phyloP scores from a whole-genome alignment of 2,113 vertebrate species.

The Alligator mississippiensis region DNA sequence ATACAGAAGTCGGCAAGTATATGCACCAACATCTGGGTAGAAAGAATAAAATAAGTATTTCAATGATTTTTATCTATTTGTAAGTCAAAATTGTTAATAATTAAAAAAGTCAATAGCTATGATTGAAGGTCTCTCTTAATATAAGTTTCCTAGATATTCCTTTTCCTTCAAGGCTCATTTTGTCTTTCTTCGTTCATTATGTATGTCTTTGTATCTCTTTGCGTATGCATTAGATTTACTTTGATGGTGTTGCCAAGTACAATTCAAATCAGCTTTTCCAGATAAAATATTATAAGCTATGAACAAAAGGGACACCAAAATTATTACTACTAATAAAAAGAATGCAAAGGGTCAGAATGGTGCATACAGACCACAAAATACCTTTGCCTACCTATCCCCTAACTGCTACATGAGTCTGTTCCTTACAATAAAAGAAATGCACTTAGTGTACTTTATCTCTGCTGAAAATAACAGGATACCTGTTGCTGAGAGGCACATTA shows the following conservation, averaged over 20 bases:
- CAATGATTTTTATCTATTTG: background rate
- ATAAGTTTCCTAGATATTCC: background rate
- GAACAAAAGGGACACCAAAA: background rate
- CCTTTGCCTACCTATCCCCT: background rate
- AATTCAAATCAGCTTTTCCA: background rate
- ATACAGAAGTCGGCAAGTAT: background rate
- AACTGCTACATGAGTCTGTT: background rate
- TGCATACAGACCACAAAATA: background rate
- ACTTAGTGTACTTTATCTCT: too few relatives aligned
- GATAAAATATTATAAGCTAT: background rate
- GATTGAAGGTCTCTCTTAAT: background rate
- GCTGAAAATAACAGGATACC: too few relatives aligned
- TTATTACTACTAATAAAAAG: background rate
- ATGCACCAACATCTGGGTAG: background rate
- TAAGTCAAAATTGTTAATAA: background rate
- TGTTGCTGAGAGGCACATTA: background rate
- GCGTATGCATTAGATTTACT: background rate
- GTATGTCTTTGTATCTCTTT: background rate
- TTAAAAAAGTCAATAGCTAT: background rate
- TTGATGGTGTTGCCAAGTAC: background rate
- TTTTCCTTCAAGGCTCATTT: background rate
- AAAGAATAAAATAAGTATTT: background rate
- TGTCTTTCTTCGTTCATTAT: background rate
- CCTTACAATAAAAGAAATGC: background rate
- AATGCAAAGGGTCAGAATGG: background rate